Percentiles rank a stretch among this genome's conserved stretches.
Evolutionary conservation across 2,888 invertebrate species (phyloP).

Genomic region (Drosophila koepferae): DNA sequence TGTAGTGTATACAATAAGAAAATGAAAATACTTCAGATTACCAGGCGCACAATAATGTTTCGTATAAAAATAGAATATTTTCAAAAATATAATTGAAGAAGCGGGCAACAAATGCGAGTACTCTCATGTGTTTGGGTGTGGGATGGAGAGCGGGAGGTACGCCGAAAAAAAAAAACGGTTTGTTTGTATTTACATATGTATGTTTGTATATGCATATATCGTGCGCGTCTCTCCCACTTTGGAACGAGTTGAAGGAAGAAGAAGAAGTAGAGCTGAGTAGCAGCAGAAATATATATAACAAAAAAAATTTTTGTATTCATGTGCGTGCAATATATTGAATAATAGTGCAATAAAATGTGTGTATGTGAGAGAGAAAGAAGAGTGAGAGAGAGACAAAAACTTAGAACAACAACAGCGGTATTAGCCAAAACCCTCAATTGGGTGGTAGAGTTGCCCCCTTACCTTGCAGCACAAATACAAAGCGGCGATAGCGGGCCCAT

Average conservation of each 20-base stretch:
- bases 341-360: conserved; percentile 56
- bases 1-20: conserved; percentile 17
- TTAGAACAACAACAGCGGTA: conserved; percentile 26
- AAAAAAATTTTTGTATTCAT: conserved; percentile 14
- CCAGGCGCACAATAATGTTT: conserved; percentile 56
- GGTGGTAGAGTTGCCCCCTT: conserved; percentile 48
- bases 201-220: conserved; percentile 15
- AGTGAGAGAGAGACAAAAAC: conserved; percentile 1
- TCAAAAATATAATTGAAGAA: conserved; percentile 64
- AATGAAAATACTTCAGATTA: conserved; percentile 49
- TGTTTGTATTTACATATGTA: conserved; percentile 23
- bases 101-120: conserved; percentile 47
- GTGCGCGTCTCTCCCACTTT: conserved; percentile 54
- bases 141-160: conserved; percentile 24
- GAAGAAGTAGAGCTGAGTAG: conserved; percentile 14
- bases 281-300: conserved; percentile 24
- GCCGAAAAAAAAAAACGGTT: conserved; percentile 47
- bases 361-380: conserved; percentile 9
- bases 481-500: conserved; percentile 45
- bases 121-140: conserved; percentile 16
- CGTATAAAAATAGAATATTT: conserved; percentile 59
- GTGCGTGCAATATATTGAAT: conserved; percentile 41
- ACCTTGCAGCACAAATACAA: conserved; percentile 48
- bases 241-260: conserved; percentile 27
- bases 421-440: conserved; percentile 30